A percentile compares a stretch with the other conserved stretches of the same genome.
Conservation (phyloP, 2,797 vertebrate genomes). For the Pseudochromis fuscus region DNA sequence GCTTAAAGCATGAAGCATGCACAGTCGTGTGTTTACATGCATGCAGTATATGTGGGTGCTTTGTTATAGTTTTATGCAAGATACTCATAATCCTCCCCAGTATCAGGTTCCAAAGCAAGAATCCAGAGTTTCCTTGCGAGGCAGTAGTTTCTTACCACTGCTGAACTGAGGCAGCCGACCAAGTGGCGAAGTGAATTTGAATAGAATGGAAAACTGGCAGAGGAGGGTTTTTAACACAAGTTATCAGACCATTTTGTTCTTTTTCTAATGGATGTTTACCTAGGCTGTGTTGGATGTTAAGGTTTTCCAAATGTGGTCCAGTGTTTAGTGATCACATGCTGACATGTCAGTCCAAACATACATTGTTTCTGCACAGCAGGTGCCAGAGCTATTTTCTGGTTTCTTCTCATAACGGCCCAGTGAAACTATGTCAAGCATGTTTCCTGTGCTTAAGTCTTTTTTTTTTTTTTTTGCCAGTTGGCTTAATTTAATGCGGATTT, state of each 20-base stretch:
- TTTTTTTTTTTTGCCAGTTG: constrained; percentile 30
- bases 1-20: constrained; percentile 15
- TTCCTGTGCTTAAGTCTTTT: constrained; percentile 43
- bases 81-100: constrained; percentile 59
- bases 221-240: constrained; percentile 54
- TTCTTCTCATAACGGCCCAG: constrained; percentile 56
- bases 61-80: constrained; percentile 62
- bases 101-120: constrained; percentile 75
- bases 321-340: constrained; percentile 50
- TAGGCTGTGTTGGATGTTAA: constrained; percentile 39
- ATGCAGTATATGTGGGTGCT: constrained; percentile 41
- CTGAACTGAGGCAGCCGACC: constrained; percentile 61
- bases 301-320: constrained; percentile 52
- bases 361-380: constrained; percentile 74
- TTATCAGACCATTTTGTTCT: constrained; percentile 49
- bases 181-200: constrained; percentile 71
- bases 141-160: constrained; percentile 67
- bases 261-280: constrained; percentile 59
- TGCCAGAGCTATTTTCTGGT: constrained; percentile 69
- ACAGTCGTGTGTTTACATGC: constrained; percentile 45
- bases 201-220: constrained; percentile 74
- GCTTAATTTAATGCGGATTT: constrained; percentile 59
- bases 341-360: constrained; percentile 63
- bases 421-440: constrained; percentile 62
- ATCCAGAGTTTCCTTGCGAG: constrained; percentile 70